Conservation (phyloP, 2,797 vertebrate genomes). For the Crocodylus rhombifer region DNA sequence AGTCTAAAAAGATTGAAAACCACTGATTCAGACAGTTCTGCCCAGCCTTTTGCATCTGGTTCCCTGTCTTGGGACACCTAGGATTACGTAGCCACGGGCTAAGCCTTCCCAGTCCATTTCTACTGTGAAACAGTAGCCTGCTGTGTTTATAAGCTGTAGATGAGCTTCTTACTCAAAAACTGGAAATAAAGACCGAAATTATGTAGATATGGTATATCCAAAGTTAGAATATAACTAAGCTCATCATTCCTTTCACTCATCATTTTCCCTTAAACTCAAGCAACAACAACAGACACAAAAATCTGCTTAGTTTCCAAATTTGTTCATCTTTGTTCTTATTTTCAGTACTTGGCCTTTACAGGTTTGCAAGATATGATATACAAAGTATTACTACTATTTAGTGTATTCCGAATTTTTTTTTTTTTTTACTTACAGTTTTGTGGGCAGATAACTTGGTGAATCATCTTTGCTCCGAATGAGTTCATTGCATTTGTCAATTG, state of each 20-base stretch:
- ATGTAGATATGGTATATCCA: neutral
- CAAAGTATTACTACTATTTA: conserved; percentile 15
- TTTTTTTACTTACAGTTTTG: conserved; percentile 89
- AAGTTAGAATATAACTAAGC: neutral
- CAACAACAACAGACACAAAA: neutral
- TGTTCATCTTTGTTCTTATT: neutral
- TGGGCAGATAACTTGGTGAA: conserved; percentile 93
- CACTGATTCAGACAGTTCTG: no score
- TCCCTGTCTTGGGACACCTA: no score
- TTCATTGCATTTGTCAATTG: conserved; percentile 93
- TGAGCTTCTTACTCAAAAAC: neutral
- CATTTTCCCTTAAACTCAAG: neutral
- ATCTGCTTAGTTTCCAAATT: conserved; percentile 28
- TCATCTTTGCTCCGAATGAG: conserved; percentile 95
- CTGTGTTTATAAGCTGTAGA: neutral
- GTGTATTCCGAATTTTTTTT: neutral
- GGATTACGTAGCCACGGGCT: neutral
- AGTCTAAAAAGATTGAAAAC: no score
- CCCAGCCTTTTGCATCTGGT: no score
- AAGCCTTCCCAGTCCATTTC: neutral
- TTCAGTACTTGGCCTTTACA: neutral
- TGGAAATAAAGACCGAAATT: neutral
- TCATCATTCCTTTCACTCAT: neutral
- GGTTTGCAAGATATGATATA: conserved; percentile 15
- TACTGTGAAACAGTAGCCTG: neutral